These are phyloP conservation scores for Ricordea florida DNA, from an alignment of 92 coral and sea anemone genomes.

Conservation along the genomic window DNA sequence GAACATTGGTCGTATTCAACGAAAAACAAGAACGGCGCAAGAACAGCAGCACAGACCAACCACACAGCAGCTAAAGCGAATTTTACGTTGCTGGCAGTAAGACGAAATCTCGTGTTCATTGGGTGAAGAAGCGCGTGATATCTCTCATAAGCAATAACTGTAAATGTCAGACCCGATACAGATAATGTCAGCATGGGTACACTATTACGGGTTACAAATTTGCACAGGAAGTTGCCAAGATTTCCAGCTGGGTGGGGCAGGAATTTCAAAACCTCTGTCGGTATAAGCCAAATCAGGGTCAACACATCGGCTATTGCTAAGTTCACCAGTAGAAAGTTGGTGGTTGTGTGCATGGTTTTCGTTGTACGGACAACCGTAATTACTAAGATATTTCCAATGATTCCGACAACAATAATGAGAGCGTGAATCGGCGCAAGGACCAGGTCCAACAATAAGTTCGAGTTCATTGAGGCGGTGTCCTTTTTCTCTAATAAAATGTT, in stretches of 20 bases:
- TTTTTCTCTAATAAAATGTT: too few relatives aligned
- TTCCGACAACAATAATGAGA: slow-evolving; percentile 37
- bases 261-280: slow-evolving; percentile 32
- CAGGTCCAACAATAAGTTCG: too few relatives aligned
- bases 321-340: slow-evolving; percentile 64
- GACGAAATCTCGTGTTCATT: slow-evolving; percentile 19
- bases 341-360: slow-evolving; percentile 63
- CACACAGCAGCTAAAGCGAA: slow-evolving; percentile 52
- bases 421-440: slow-evolving; percentile 15
- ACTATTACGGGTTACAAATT: slow-evolving; percentile 58
- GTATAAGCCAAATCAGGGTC: slow-evolving; percentile 57
- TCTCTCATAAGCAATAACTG: slow-evolving; percentile 69
- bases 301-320: slow-evolving; percentile 66
- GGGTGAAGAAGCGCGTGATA: slow-evolving; percentile 67
- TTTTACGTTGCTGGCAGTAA: slow-evolving; percentile 29
- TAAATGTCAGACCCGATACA: slow-evolving; percentile 62
- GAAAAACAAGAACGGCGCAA: slow-evolving; percentile 47
- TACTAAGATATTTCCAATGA: slow-evolving; percentile 57
- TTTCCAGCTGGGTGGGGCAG: slow-evolving; percentile 45
- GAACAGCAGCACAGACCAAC: slow-evolving; percentile 36
- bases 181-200: slow-evolving; percentile 53
- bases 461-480: too few relatives aligned
- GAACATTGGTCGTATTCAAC: neutral
- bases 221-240: slow-evolving; percentile 64
- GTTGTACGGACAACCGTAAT: slow-evolving; percentile 41